These are phyloP conservation scores for Poliocrania exsul DNA, from an alignment of 2,797 vertebrate species.

Conservation along the genomic window DNA sequence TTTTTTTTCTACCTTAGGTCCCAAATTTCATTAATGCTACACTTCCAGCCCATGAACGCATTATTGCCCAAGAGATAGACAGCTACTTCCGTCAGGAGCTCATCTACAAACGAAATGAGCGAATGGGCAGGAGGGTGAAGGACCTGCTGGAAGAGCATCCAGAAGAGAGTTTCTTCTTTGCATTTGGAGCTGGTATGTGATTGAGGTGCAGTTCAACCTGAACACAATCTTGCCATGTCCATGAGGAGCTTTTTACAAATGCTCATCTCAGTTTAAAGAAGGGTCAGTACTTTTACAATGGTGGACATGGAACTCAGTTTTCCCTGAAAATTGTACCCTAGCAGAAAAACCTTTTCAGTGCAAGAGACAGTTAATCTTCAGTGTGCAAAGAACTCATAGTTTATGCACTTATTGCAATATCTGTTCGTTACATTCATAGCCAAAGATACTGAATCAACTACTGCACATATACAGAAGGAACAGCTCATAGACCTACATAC, in stretches of 20 bases:
- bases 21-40: slow-evolving; percentile 89
- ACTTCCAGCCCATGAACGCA: slow-evolving; percentile 82
- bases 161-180: slow-evolving; percentile 91
- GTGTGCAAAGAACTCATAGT: not conserved
- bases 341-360: not conserved
- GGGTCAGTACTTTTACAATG: not conserved
- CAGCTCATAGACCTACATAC: rapidly evolving
- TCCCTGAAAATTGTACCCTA: rapidly evolving
- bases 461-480: not conserved
- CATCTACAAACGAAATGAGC: slow-evolving; percentile 89
- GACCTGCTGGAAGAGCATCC: slow-evolving; percentile 86
- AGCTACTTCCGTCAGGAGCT: slow-evolving; percentile 89
- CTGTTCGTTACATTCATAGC: not conserved
- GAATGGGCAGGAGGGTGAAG: slow-evolving; percentile 86
- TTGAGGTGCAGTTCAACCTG: not conserved
- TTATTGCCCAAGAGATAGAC: slow-evolving; percentile 89
- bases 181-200: slow-evolving; percentile 89
- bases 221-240: not conserved
- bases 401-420: not conserved
- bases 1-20: slow-evolving; percentile 72
- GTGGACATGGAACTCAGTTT: not conserved
- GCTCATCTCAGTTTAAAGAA: not conserved
- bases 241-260: not conserved
- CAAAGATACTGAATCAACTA: not conserved
- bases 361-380: not conserved